phyloP scores from a whole-genome alignment of 2,113 vertebrate species.

The Tapirus terrestris region DNA sequence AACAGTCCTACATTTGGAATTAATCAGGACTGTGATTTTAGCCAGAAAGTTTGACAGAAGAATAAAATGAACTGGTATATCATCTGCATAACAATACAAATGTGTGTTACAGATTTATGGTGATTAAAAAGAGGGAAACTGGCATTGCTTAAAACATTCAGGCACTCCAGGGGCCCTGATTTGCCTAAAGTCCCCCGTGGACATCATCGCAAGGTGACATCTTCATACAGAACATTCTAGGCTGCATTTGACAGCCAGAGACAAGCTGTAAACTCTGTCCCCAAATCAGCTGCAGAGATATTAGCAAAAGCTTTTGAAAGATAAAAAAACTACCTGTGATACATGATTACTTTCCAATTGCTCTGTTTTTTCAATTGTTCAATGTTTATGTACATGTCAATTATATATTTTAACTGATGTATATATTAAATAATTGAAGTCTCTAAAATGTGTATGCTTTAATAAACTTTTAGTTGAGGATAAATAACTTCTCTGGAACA shows the following conservation, averaged over 20 bases:
- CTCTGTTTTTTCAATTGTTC: not conserved
- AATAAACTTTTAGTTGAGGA: constrained; percentile 1
- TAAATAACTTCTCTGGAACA: not conserved
- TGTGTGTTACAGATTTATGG: not conserved
- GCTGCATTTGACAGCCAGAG: not conserved
- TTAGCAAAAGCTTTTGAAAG: not conserved
- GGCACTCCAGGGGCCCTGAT: not conserved
- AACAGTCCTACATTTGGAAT: constrained; percentile 4
- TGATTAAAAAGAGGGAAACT: not conserved
- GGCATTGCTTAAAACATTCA: not conserved
- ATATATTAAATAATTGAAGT: not conserved
- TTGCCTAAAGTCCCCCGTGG: not conserved
- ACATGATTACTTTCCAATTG: not conserved
- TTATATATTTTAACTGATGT: not conserved
- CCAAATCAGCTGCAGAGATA: not conserved
- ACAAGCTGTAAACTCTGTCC: not conserved
- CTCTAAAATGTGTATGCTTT: constrained; percentile 12
- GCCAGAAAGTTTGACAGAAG: constrained; percentile 23
- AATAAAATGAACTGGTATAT: not conserved
- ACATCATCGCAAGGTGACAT: not conserved
- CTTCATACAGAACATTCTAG: not conserved
- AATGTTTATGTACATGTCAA: not conserved
- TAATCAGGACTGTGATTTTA: not conserved
- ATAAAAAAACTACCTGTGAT: not conserved
- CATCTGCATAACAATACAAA: not conserved